Base-by-base conservation (phyloP, 2,797 vertebrate genomes). In the Micrastur ruficollis region DNA sequence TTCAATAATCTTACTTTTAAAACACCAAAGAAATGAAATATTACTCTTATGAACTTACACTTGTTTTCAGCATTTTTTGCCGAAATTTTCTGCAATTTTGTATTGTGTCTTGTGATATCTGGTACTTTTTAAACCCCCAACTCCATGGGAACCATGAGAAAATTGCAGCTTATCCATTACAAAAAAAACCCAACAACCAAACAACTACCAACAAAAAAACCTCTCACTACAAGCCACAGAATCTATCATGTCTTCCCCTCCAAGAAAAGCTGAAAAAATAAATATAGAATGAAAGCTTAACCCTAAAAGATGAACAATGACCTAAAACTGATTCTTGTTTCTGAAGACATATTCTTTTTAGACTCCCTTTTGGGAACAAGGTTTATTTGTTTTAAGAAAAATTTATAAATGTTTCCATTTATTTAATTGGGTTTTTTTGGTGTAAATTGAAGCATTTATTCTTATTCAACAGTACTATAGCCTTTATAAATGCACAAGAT, bases 151-250 rank as follows among this genome's bases (percentile, higher is more conserved):
- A 79, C 71, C 20, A n/a, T 40, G 13, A 59, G 29, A 70, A 75
- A 89, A 65, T 21, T 42, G 52, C 31, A 86, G 21, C 13, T 55
- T 78, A 38, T 22, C 14, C 52, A 27, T n/a, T 46, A 14, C 14
- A 21, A 34, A 68, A 63, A 75, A 73, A 26, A 0, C 0, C 0
- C 1, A 12, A 29, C 7, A 59, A 8, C 5, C 34, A 46, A 38
- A 23, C 12, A 8, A 16, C 42, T 42, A 32, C 5, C 16, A 55
- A 23, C 22, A 1, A 62, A 52, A 76, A 76, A 32, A 1, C 0
- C 4, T 15, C 29, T 66, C 29, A 31, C 15, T 23, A 79, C 9
- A 84, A 71, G 2, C 5, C 17, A 61, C 7, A 38, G 49, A 84
- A 67, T 42, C 26, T 32, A 12, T 32, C 11, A 53, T 0, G 0